Conservation (phyloP, 1,140 invertebrate genomes). For the Drosophila nigromelanica region DNA sequence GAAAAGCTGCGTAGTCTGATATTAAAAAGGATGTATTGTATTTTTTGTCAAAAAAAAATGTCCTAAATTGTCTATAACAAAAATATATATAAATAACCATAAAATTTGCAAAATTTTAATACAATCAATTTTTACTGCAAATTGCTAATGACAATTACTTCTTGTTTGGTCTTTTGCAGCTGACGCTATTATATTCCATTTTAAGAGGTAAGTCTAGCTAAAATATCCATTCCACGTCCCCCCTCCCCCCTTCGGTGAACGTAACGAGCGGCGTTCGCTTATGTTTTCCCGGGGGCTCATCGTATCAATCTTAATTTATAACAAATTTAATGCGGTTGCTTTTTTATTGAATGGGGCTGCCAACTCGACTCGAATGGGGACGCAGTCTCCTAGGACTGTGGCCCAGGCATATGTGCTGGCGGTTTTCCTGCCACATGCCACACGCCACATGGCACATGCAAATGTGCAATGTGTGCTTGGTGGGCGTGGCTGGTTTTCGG, state of each 20-base stretch:
- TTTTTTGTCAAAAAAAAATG: too few relatives aligned
- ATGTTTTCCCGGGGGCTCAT: conserved; percentile 42
- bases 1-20: too few relatives aligned
- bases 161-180: conserved; percentile 25
- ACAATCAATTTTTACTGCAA: conserved; percentile 39
- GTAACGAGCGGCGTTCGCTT: conserved; percentile 12
- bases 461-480: conserved; percentile 52
- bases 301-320: conserved; percentile 81
- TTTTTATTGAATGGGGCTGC: conserved; percentile 11
- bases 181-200: conserved; percentile 7
- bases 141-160: conserved; percentile 30
- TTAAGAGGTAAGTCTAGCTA: conserved; percentile 50
- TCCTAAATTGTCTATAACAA: too few relatives aligned
- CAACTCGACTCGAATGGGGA: conserved; percentile 15
- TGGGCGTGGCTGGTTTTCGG: conserved; percentile 16
- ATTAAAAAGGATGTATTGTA: too few relatives aligned
- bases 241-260: not conserved
- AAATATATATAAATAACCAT: too few relatives aligned
- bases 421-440: not conserved
- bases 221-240: not conserved
- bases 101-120: not conserved
- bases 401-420: conserved; percentile 36
- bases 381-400: conserved; percentile 47
- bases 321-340: conserved; percentile 70
- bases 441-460: conserved; percentile 26